Conservation (phyloP, 2,797 vertebrate genomes). For the Anguilla megastoma region DNA sequence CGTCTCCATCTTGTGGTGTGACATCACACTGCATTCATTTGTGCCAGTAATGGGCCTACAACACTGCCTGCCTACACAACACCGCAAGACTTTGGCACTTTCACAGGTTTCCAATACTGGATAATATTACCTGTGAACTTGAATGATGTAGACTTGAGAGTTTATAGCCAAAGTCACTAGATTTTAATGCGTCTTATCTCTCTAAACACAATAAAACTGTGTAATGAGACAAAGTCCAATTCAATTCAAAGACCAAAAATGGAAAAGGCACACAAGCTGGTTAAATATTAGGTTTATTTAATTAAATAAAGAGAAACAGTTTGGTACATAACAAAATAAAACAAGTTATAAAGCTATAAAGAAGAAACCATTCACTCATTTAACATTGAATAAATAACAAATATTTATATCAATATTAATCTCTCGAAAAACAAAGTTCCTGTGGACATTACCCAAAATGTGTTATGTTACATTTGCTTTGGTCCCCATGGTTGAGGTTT, state of each 20-base stretch:
- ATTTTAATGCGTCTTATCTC: background rate
- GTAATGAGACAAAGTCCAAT: slow-evolving; percentile 2
- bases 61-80: background rate
- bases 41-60: background rate
- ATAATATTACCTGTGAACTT: background rate
- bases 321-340: slow-evolving; percentile 64
- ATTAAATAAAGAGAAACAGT: slow-evolving; percentile 62
- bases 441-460: slow-evolving; percentile 12
- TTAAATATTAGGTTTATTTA: slow-evolving; percentile 73
- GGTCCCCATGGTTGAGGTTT: slow-evolving; percentile 30
- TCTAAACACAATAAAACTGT: background rate
- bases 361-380: slow-evolving; percentile 54
- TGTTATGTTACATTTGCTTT: slow-evolving; percentile 19
- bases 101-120: background rate
- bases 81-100: background rate
- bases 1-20: background rate
- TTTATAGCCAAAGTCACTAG: background rate
- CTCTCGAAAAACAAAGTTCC: slow-evolving; percentile 30
- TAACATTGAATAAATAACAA: slow-evolving; percentile 64
- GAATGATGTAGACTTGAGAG: background rate
- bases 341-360: slow-evolving; percentile 67
- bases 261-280: slow-evolving; percentile 46
- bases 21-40: background rate
- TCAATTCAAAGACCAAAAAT: slow-evolving; percentile 42
- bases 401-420: slow-evolving; percentile 33